Conservation (phyloP, 2,113 vertebrate genomes). For the Tapirus terrestris region DNA sequence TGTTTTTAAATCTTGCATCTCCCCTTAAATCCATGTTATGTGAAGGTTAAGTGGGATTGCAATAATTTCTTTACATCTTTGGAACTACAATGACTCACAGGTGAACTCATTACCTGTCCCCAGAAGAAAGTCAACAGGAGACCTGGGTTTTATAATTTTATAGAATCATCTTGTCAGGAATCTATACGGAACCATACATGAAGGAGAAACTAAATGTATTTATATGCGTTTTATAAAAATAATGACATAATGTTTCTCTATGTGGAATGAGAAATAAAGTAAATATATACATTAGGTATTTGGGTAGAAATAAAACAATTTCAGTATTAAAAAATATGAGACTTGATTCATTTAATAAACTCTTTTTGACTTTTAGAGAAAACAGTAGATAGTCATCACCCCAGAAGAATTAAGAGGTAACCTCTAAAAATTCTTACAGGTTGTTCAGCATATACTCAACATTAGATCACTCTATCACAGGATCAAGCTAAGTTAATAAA, state of each 20-base stretch:
- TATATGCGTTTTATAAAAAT: background rate
- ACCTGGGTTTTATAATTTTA: background rate
- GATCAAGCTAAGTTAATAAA: slow-evolving; percentile 15
- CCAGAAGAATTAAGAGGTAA: background rate
- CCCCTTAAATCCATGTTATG: background rate
- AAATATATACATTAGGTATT: background rate
- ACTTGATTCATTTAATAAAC: background rate
- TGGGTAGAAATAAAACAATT: background rate
- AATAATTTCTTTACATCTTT: background rate
- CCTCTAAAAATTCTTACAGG: background rate
- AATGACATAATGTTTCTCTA: background rate
- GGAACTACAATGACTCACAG: background rate
- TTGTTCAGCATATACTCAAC: background rate
- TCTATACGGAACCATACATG: background rate
- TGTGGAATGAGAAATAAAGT: slow-evolving; percentile 7
- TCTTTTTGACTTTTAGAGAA: background rate
- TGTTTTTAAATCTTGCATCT: background rate
- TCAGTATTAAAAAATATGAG: background rate
- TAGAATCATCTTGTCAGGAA: background rate
- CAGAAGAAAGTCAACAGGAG: background rate
- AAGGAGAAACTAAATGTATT: background rate
- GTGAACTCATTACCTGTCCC: background rate
- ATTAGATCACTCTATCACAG: background rate
- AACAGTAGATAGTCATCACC: background rate
- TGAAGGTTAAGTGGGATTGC: background rate